Evolutionary conservation across 2,888 invertebrate genomes (phyloP).

Genomic region (Lasioglossum calceatum): DNA sequence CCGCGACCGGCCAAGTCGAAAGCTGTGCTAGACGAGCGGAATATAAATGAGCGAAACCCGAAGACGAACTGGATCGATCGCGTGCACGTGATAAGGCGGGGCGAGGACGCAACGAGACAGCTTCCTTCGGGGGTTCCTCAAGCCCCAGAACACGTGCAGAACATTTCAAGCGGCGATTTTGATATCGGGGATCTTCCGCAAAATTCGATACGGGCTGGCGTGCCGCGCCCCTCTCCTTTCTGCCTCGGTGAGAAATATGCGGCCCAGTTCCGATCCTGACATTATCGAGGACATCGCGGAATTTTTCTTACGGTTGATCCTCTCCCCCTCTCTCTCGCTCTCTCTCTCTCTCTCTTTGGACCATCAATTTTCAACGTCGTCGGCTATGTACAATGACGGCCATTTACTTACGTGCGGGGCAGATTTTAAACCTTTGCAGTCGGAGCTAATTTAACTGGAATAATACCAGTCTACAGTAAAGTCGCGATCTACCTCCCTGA

Average conservation of each 20-base stretch:
- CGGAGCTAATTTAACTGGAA: too few species aligned
- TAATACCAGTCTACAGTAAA: too few species aligned
- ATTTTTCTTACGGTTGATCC: constrained; percentile 24
- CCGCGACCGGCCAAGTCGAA: constrained; percentile 58
- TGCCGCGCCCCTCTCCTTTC: neutral
- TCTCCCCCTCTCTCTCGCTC: too few species aligned
- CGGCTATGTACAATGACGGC: neutral
- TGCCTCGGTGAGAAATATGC: constrained; percentile 12
- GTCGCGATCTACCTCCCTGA: too few species aligned
- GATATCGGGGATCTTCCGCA: constrained; percentile 57
- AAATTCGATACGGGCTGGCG: constrained; percentile 55
- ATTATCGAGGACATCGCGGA: constrained; percentile 39
- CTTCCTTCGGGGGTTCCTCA: constrained; percentile 52
- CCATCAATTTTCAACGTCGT: constrained; percentile 36
- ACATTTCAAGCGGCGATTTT: constrained; percentile 57
- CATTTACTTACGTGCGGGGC: too few species aligned
- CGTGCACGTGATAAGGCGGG: constrained; percentile 67
- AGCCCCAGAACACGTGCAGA: constrained; percentile 55
- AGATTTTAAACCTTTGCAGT: too few species aligned
- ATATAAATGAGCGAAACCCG: constrained; percentile 71
- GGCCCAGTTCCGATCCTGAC: constrained; percentile 14
- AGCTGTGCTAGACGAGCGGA: constrained; percentile 70
- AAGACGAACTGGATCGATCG: constrained; percentile 72
- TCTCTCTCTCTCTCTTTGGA: neutral
- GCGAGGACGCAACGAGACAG: constrained; percentile 63